These are phyloP conservation scores for Oceanodroma leucorhoa DNA, from an alignment of 2,797 vertebrate species.

Conservation along the genomic window DNA sequence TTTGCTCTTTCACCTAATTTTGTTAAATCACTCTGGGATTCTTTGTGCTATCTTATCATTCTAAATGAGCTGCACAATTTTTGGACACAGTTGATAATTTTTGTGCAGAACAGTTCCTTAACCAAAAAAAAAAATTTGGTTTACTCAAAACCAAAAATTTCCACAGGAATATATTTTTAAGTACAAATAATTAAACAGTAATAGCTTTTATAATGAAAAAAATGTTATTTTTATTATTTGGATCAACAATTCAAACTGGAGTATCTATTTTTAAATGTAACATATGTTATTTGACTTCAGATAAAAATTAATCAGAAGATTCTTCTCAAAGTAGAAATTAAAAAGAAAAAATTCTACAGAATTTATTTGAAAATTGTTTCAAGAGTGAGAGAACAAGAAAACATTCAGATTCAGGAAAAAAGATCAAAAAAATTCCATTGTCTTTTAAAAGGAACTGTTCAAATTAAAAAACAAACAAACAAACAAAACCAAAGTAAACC, in stretches of 20 bases:
- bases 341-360: neutral
- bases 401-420: neutral
- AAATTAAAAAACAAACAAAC: too few relatives aligned
- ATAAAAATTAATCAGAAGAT: neutral
- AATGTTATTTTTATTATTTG: neutral
- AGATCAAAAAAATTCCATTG: fast-evolving
- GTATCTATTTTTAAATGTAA: neutral
- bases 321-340: neutral
- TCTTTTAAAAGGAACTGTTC: neutral
- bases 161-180: neutral
- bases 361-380: neutral
- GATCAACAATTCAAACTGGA: neutral
- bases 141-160: neutral
- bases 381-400: neutral
- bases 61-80: neutral
- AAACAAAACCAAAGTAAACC: fast-evolving
- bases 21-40: neutral
- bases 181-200: neutral
- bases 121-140: neutral
- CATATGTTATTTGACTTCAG: neutral
- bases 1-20: neutral
- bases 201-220: neutral
- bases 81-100: neutral
- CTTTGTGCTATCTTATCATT: neutral
- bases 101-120: neutral